Base-by-base conservation (phyloP, 2,797 vertebrate species). In the Microhierax caerulescens region DNA sequence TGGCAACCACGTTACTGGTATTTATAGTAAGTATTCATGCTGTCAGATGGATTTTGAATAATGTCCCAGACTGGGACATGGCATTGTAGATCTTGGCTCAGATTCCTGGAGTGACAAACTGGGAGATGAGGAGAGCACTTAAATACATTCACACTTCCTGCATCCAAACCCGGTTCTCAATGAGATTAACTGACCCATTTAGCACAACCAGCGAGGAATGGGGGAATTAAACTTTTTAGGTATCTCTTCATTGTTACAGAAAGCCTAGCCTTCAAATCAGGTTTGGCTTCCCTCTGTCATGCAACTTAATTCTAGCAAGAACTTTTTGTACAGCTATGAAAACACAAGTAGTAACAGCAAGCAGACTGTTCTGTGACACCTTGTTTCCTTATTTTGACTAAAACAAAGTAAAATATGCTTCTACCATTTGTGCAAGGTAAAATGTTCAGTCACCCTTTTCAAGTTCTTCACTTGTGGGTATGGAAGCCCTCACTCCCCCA, bases 21-120 rank as follows among this genome's bases (percentile, higher is more conserved):
- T 81, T 95, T 93, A 96, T 79, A 90, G 81, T n/a, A 92, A 88
- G 61, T 23, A 74, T 87, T 92, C 87, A 72, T 53, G 41, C 19
- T 88, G 79, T 95, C 54, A 75, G 78, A 78, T 60, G 43, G 69
- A 67, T 87, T 90, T 86, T 96, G 64, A 94, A 82, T 75, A 67
- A 84, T 12, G 27, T 86, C 61, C 59, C 72, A 86, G 65, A 13
- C 57, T 68, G 79, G 54, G 74, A 81, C 57, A 90, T 0, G 0
- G 73, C 57, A 48, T 9, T 81, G 53, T 65, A 88, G 63, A 79
- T 59, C 74, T 87, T 91, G 89, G 91, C 76, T 92, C 65, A 65
- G 80, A 85, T 80, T 95, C 70, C 53, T 79, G 39, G 36, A 91
- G 48, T 45, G 65, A 84, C 85, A 81, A 96, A 81, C 50, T 16